Percentiles rank a stretch among this genome's conserved stretches.
Conservation (phyloP, 2,888 invertebrate species). For the Exephanes ischioxanthus region DNA sequence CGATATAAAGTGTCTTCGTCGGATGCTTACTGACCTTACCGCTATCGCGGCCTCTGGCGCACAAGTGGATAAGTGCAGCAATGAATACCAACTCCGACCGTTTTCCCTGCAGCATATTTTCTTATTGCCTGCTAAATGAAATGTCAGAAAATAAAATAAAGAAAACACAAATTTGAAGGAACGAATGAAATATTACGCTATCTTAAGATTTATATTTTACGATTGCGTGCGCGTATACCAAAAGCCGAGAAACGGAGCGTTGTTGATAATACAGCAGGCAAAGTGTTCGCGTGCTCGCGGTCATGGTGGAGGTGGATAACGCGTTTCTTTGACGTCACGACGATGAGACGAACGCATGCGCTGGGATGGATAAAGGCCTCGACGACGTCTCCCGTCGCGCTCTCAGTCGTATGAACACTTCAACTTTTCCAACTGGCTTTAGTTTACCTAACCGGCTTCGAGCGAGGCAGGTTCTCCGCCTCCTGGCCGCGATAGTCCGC, state of each 20-base stretch:
- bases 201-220: neutral
- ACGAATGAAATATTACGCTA: neutral
- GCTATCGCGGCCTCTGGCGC: constrained; percentile 18
- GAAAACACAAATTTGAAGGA: too few relatives aligned
- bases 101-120: neutral
- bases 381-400: constrained; percentile 27
- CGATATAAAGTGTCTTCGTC: neutral
- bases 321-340: constrained; percentile 41
- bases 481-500: constrained; percentile 8
- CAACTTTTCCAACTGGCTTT: constrained; percentile 62
- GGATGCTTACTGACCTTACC: constrained; percentile 23
- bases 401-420: constrained; percentile 59
- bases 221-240: neutral
- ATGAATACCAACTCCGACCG: constrained; percentile 1
- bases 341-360: constrained; percentile 62
- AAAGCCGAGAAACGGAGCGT: constrained; percentile 2
- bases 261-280: neutral
- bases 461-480: constrained; percentile 48
- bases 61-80: constrained; percentile 28
- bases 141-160: neutral
- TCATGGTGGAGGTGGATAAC: constrained; percentile 36
- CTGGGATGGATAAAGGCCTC: constrained; percentile 46
- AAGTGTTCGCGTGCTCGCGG: constrained; percentile 24
- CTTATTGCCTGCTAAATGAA: neutral
- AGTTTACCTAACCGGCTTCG: constrained; percentile 64